Evolutionary conservation across 1,140 invertebrate genomes (phyloP).

Genomic region (Papilio xuthus): DNA sequence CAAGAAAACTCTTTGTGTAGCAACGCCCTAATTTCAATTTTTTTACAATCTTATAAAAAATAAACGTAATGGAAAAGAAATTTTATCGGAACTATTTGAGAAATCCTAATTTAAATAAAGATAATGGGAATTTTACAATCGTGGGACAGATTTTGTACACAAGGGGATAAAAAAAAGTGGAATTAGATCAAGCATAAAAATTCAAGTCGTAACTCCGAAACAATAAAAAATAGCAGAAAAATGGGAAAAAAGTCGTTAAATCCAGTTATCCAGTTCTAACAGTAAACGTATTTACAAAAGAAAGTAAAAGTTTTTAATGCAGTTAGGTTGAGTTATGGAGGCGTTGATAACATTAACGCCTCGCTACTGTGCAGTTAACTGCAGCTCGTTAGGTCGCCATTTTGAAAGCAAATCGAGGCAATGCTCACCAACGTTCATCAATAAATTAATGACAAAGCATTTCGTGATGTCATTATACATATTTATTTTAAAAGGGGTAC

Average conservation of each 20-base stretch:
- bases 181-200: conserved; percentile 29
- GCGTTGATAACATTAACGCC: conserved; percentile 47
- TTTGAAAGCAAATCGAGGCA: conserved; percentile 32
- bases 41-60: conserved; percentile 21
- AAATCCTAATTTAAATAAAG: conserved; percentile 7
- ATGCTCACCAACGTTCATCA: conserved; percentile 52
- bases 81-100: neutral
- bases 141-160: neutral
- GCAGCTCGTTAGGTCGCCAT: conserved; percentile 66
- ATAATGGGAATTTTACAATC: conserved; percentile 12
- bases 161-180: conserved; percentile 64
- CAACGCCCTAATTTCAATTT: conserved; percentile 53
- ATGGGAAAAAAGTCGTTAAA: no score
- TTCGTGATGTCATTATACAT: conserved; percentile 53
- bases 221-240: no score
- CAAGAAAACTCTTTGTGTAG: conserved; percentile 51
- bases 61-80: conserved; percentile 12
- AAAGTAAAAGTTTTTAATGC: neutral
- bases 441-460: conserved; percentile 60
- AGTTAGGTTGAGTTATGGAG: conserved; percentile 65
- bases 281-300: neutral
- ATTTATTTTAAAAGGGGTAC: neutral
- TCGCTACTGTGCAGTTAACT: conserved; percentile 65
- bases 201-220: neutral
- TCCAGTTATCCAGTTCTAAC: neutral